Evolutionary conservation across 2,797 vertebrate species (phyloP).

Genomic region (Jordanella pulchra): DNA sequence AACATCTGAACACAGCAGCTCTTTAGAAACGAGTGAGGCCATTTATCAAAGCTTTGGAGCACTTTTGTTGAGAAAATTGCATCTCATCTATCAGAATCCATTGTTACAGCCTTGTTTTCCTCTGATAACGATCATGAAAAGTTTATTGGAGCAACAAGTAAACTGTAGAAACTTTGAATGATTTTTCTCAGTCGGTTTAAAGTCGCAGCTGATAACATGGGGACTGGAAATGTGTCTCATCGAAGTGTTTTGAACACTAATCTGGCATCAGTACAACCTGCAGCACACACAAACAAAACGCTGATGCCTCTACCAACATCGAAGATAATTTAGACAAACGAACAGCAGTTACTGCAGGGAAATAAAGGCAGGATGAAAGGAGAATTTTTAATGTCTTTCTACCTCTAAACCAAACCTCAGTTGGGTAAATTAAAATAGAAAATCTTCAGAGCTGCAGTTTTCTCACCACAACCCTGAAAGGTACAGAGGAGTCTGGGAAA

Average conservation of each 20-base stretch:
- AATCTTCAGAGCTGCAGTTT: background rate
- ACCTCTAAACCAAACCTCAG: background rate
- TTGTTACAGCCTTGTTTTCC: background rate
- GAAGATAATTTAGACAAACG: constrained; percentile 1
- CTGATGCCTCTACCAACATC: background rate
- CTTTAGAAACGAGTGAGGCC: background rate
- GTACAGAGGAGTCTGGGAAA: background rate
- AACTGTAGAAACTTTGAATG: background rate
- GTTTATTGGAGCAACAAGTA: background rate
- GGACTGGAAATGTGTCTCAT: background rate
- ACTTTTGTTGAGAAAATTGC: background rate
- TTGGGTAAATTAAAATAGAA: background rate
- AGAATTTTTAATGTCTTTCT: background rate
- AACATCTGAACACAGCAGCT: background rate
- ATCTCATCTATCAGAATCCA: background rate
- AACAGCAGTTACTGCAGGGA: background rate
- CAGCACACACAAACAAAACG: background rate
- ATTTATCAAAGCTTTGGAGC: background rate
- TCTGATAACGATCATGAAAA: background rate
- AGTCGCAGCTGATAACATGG: background rate
- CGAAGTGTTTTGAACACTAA: background rate
- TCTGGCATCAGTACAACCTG: background rate
- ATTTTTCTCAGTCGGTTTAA: background rate
- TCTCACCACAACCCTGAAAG: background rate
- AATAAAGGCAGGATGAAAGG: constrained; percentile 3